These are phyloP conservation scores for Limonius californicus DNA, from an alignment of 1,140 invertebrate genomes.

Conservation along the genomic window DNA sequence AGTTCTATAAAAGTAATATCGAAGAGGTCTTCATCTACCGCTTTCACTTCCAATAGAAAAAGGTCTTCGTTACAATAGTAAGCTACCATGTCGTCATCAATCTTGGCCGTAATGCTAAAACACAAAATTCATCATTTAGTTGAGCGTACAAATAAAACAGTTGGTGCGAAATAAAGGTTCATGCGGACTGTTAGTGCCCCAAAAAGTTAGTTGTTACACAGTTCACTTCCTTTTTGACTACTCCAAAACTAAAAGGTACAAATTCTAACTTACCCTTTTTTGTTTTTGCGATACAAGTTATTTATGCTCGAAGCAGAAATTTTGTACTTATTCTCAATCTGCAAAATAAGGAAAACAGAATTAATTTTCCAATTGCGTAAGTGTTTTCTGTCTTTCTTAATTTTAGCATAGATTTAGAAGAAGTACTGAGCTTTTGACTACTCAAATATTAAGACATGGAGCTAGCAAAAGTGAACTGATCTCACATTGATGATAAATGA, in stretches of 20 bases:
- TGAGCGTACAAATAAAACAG: conserved; percentile 13
- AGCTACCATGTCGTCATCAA: conserved; percentile 98
- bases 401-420: conserved; percentile 53
- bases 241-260: conserved; percentile 37
- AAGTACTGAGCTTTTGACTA: conserved; percentile 50
- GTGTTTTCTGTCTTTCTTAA: conserved; percentile 50
- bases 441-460: conserved; percentile 30
- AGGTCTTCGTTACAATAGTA: conserved; percentile 98
- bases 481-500: conserved; percentile 34
- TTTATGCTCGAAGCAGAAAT: conserved; percentile 95
- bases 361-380: conserved; percentile 41
- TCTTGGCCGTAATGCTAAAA: conserved; percentile 96
- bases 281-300: conserved; percentile 98
- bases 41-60: conserved; percentile 87
- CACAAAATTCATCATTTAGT: conserved; percentile 27
- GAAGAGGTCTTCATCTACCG: conserved; percentile 63
- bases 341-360: conserved; percentile 88
- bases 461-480: conserved; percentile 44
- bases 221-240: conserved; percentile 24
- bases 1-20: conserved; percentile 69
- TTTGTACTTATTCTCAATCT: conserved; percentile 99
- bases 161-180: conserved; percentile 23
- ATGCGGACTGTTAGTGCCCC: conserved; percentile 27
- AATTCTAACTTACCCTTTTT: conserved; percentile 90
- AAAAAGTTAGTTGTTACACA: not conserved